Conservation (phyloP, 2,888 invertebrate genomes). For the Oscheius sp. region DNA sequence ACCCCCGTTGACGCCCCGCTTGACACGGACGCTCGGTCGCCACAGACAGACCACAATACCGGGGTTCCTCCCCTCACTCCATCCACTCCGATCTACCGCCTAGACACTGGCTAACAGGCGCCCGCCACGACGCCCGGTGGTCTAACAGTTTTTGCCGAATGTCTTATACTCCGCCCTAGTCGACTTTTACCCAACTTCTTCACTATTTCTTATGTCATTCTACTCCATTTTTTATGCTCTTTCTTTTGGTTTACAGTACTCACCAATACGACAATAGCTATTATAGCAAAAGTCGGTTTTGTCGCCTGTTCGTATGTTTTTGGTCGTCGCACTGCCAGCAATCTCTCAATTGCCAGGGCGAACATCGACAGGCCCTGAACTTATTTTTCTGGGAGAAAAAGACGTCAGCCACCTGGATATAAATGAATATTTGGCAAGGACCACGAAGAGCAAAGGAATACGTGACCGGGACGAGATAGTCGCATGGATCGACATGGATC, state of each 20-base stretch:
- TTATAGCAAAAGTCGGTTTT: background rate
- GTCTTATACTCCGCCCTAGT: background rate
- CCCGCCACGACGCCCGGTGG: conserved; percentile 32
- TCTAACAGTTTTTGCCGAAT: background rate
- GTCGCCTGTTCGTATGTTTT: background rate
- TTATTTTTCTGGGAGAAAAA: background rate
- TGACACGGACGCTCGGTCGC: conserved; percentile 63
- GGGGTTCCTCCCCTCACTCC: conserved; percentile 60
- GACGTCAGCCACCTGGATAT: conserved; percentile 5
- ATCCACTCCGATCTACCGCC: conserved; percentile 60
- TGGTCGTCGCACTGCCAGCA: background rate
- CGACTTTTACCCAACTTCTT: background rate
- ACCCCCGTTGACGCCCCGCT: conserved; percentile 63
- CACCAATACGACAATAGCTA: background rate
- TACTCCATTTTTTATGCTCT: conserved; percentile 4
- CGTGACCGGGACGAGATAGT: conserved; percentile 10
- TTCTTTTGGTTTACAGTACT: background rate
- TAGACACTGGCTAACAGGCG: conserved; percentile 63
- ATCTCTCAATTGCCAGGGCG: conserved; percentile 13
- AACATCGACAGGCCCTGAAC: conserved; percentile 17
- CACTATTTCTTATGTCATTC: background rate
- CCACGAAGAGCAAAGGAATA: background rate
- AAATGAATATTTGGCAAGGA: conserved; percentile 26
- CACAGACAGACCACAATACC: conserved; percentile 39
- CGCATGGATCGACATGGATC: background rate